Percentiles rank a stretch among this genome's conserved stretches.
Evolutionary conservation across 2,113 vertebrate genomes (phyloP).

Genomic region (Dunckerocampus dactyliophorus): DNA sequence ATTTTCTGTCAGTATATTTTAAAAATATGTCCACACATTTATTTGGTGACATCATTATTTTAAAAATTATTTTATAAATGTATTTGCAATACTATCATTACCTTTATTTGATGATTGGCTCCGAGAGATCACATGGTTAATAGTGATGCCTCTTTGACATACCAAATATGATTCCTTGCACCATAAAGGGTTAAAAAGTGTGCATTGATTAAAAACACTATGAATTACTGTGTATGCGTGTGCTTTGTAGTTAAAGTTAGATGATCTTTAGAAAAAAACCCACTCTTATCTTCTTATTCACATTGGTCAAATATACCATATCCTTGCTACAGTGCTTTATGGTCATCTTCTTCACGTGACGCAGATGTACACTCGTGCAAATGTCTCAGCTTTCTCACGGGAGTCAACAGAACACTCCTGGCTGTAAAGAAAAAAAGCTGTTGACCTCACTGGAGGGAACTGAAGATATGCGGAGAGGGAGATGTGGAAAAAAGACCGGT

Average conservation of each 20-base stretch:
- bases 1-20: too few relatives aligned
- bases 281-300: neutral
- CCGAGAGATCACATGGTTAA: too few relatives aligned
- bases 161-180: neutral
- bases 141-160: neutral
- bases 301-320: conserved; percentile 2
- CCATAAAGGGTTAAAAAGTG: too few relatives aligned
- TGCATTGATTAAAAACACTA: neutral
- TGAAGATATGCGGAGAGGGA: conserved; percentile 30
- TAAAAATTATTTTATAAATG: too few relatives aligned
- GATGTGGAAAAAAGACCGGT: conserved; percentile 41
- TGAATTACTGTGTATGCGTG: neutral
- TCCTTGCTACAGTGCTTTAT: conserved; percentile 1
- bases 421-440: conserved; percentile 5
- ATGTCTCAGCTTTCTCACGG: neutral
- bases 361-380: neutral
- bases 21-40: too few relatives aligned
- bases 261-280: conserved; percentile 5
- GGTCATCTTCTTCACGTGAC: neutral
- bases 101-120: too few relatives aligned
- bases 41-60: too few relatives aligned
- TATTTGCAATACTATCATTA: too few relatives aligned
- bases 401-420: conserved; percentile 6
- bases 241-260: neutral
- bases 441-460: conserved; percentile 33